phyloP scores from a whole-genome alignment of 2,797 vertebrate species.

The Chanos chanos region DNA sequence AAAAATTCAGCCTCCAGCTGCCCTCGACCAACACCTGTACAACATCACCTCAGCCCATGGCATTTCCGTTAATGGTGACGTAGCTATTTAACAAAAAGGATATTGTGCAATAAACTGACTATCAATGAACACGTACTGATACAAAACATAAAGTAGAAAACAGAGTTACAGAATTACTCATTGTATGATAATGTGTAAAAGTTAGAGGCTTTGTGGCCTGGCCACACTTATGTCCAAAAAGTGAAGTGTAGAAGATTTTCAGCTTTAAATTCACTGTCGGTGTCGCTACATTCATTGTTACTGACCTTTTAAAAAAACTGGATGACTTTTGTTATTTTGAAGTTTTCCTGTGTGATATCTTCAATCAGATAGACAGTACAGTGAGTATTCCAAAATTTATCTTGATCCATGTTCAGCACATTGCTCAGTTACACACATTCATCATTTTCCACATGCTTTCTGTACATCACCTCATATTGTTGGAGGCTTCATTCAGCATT shows the following conservation, averaged over 20 bases:
- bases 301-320: constrained; percentile 11
- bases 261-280: constrained; percentile 3
- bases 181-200: constrained; percentile 33
- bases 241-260: constrained; percentile 6
- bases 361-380: neutral
- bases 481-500: too few relatives aligned
- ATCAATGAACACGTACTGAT: constrained; percentile 3
- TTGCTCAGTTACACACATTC: too few relatives aligned
- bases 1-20: neutral
- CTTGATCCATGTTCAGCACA: too few relatives aligned
- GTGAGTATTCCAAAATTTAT: too few relatives aligned
- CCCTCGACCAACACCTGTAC: neutral
- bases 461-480: too few relatives aligned
- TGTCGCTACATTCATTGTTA: neutral
- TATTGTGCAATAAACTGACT: constrained; percentile 32
- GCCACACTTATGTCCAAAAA: constrained; percentile 21
- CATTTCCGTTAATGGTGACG: neutral
- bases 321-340: neutral
- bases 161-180: constrained; percentile 26
- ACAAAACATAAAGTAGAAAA: too few relatives aligned
- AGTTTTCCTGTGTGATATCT: neutral
- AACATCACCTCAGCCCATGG: neutral
- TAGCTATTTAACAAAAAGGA: neutral
- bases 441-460: too few relatives aligned
- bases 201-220: constrained; percentile 28